Base-by-base conservation (phyloP, 30 jellyfish, hydroid and myxozoan species). In the Turritopsis dohrnii region DNA sequence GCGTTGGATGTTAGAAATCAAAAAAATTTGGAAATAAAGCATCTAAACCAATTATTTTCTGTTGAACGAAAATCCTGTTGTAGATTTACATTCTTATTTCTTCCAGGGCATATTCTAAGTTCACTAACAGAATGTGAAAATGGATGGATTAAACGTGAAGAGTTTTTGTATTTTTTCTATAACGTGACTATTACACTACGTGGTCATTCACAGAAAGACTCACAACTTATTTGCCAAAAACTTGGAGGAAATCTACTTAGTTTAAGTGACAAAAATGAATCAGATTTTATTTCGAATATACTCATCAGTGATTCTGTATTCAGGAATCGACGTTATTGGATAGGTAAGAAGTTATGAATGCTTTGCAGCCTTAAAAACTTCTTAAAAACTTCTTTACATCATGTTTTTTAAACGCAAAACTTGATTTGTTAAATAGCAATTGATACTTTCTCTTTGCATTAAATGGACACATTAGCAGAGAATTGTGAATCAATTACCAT, bases 211-310 rank as follows among this genome's bases (percentile, higher is more conserved):
- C 85, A 96, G 96, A 52, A 72, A 18, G 92, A 94, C 66, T 91
- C 96, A 18, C 65, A 94, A 60, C 81, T 85, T 9, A 89, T 89
- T 52, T 94, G 99, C 82, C 94, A 88, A 86, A 76, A 86, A 27
- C 84, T 85, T 85, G 99, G 99, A 1, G 99, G 96, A 1, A 96
- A 88, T 76, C 87, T 94, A 52, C 83, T 86, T 21, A 82, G 85
- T 28, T 86, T 94, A 28, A 53, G 29, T 19, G 86, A 89, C 72
- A 53, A 66, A 8, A 52, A 72, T 8, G 99, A 94, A 74, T 85
- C 53, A 30, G 65, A 73, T 19, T 88, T 88, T 79, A 29, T 94
- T 72, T 76, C 93, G 5, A 52, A 71, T 1, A 77, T 24, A n/a
- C 84, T 79, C 71, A 41, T 41, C 60, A 89, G 90, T 19, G 88